Evolutionary conservation across 2,888 invertebrate species (phyloP).

Genomic region (Drosophila seclusa): DNA sequence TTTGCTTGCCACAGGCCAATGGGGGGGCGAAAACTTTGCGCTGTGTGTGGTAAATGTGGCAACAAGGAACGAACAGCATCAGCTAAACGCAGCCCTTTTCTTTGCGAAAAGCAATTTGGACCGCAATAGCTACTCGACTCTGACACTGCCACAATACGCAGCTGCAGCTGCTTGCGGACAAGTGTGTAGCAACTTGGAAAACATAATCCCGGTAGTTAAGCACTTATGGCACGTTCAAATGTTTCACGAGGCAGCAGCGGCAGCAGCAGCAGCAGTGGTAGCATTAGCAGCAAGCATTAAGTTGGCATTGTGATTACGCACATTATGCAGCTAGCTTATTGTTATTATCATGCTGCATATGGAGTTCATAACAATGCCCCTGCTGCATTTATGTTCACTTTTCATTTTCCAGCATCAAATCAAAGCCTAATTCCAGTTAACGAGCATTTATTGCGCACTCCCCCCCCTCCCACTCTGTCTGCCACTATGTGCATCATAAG

Average conservation of each 20-base stretch:
- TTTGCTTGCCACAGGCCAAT: not conserved
- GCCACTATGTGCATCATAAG: not conserved
- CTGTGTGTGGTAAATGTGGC: not conserved
- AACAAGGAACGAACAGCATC: not conserved
- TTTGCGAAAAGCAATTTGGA: constrained; percentile 8
- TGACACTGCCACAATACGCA: constrained; percentile 6
- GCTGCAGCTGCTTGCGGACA: constrained; percentile 14
- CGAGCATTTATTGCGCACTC: not conserved
- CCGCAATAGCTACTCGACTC: constrained; percentile 1
- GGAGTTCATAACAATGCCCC: constrained; percentile 16
- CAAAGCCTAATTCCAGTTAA: constrained; percentile 21
- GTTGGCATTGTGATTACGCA: constrained; percentile 55
- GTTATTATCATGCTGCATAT: constrained; percentile 35
- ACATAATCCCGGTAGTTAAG: constrained; percentile 59
- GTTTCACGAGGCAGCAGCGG: not conserved
- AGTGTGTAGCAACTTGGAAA: constrained; percentile 26
- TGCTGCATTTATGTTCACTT: constrained; percentile 15
- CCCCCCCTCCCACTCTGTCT: too few relatives aligned
- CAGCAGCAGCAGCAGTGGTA: not conserved
- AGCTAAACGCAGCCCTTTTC: constrained; percentile 7
- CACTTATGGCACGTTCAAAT: constrained; percentile 31
- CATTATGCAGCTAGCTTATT: constrained; percentile 47
- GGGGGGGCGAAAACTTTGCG: too few relatives aligned
- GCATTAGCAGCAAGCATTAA: constrained; percentile 22
- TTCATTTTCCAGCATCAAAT: constrained; percentile 18